A percentile compares a stretch with the other conserved stretches of the same genome.
Conservation (phyloP, 1,140 invertebrate genomes). For the Antheraea pernyi region DNA sequence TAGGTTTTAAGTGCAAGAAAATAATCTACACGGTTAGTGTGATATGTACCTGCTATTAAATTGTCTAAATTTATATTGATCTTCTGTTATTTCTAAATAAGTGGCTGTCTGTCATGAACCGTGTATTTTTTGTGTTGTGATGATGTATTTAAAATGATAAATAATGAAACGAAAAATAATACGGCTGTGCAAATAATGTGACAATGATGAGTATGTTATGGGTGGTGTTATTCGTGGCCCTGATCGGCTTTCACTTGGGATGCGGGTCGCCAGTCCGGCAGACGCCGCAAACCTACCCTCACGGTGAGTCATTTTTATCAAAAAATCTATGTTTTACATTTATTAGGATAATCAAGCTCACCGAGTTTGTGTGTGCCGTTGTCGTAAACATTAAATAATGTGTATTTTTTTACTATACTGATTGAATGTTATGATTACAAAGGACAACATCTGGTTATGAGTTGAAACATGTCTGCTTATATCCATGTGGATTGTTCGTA, state of each 20-base stretch:
- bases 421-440: not conserved
- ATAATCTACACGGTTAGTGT: conserved; percentile 47
- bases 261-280: conserved; percentile 61
- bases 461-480: conserved; percentile 7
- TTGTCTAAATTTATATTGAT: not conserved
- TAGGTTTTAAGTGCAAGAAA: conserved; percentile 57
- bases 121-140: conserved; percentile 76
- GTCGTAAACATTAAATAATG: not conserved
- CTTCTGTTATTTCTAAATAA: conserved; percentile 40
- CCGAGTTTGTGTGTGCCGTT: not conserved
- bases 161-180: conserved; percentile 76
- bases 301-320: conserved; percentile 55
- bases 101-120: conserved; percentile 68
- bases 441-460: conserved; percentile 22
- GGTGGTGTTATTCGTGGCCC: conserved; percentile 68
- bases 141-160: conserved; percentile 73
- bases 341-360: conserved; percentile 4
- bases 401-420: not conserved
- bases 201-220: conserved; percentile 71
- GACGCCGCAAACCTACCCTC: conserved; percentile 68
- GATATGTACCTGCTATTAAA: conserved; percentile 20
- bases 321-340: conserved; percentile 37
- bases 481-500: not conserved
- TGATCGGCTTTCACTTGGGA: conserved; percentile 54
- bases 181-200: conserved; percentile 72